Percentiles rank a stretch among this genome's conserved stretches.
These are phyloP conservation scores for Rissa tridactyla DNA, from an alignment of 2,113 vertebrate genomes.

Conservation along the genomic window DNA sequence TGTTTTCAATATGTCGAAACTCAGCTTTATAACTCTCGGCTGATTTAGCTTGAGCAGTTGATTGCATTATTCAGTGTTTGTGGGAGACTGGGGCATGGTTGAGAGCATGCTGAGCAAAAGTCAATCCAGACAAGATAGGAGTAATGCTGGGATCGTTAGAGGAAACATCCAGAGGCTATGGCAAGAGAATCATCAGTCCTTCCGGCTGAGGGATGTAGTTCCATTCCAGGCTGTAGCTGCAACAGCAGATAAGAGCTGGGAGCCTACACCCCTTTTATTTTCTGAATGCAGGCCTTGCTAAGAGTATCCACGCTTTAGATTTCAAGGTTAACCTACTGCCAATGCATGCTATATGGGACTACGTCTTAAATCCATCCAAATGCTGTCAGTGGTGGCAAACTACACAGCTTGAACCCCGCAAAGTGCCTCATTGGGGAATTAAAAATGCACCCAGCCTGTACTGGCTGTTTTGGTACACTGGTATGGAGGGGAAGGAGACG, in stretches of 20 bases:
- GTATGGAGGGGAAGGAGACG: background rate
- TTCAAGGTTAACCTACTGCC: background rate
- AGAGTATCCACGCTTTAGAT: background rate
- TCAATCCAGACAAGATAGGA: slow-evolving; percentile 44
- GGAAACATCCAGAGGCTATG: slow-evolving; percentile 24
- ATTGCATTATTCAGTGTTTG: slow-evolving; percentile 58
- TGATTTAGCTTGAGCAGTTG: slow-evolving; percentile 53
- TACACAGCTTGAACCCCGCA: background rate
- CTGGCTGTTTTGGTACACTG: accelerated
- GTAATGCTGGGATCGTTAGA: slow-evolving; percentile 22
- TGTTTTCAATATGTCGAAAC: slow-evolving; percentile 52
- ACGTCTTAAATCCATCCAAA: background rate
- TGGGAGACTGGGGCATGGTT: slow-evolving; percentile 40
- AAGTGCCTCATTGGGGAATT: background rate
- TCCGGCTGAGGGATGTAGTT: background rate
- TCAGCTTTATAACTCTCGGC: slow-evolving; percentile 31
- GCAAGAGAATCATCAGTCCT: slow-evolving; percentile 21
- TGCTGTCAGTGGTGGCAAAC: background rate
- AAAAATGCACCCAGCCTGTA: accelerated
- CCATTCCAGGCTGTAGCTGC: slow-evolving; percentile 12
- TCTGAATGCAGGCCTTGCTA: background rate
- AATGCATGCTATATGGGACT: background rate
- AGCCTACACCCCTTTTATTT: background rate
- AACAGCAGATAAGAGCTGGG: slow-evolving; percentile 15
- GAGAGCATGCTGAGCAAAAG: slow-evolving; percentile 57